Evolutionary conservation across 2,113 vertebrate genomes (phyloP).

Genomic region (Trematomus loennbergii): DNA sequence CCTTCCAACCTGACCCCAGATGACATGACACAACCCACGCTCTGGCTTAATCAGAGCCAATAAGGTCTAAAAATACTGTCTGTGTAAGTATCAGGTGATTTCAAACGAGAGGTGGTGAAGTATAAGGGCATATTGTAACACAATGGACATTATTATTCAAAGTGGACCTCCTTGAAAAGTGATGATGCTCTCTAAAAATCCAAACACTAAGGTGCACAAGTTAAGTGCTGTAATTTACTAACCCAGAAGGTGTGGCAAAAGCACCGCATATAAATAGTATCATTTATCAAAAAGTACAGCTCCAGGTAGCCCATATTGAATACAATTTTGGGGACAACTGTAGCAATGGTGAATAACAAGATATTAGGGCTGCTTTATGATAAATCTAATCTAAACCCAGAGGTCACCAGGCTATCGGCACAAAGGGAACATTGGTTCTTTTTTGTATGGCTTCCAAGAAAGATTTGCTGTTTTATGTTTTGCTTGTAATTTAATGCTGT

Average conservation of each 20-base stretch:
- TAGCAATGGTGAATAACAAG: constrained; percentile 47
- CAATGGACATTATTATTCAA: constrained; percentile 8
- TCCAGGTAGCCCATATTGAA: constrained; percentile 11
- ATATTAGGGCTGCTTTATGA: constrained; percentile 43
- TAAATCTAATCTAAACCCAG: constrained; percentile 56
- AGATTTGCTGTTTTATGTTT: not conserved
- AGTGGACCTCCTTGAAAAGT: constrained; percentile 23
- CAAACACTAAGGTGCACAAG: not conserved
- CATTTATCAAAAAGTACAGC: constrained; percentile 51
- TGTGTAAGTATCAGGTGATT: not conserved
- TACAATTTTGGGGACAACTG: constrained; percentile 33
- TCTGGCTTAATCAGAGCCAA: constrained; percentile 15
- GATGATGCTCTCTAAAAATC: constrained; percentile 4
- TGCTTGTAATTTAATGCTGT: constrained; percentile 13
- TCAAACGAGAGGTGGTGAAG: not conserved
- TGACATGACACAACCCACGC: constrained; percentile 20
- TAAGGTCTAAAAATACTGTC: constrained; percentile 16
- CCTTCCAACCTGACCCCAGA: constrained; percentile 50
- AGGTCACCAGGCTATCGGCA: constrained; percentile 42
- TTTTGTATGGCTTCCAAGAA: not conserved
- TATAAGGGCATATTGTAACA: not conserved
- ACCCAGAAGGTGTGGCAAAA: constrained; percentile 28
- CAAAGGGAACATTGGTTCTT: constrained; percentile 5
- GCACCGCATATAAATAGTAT: constrained; percentile 34
- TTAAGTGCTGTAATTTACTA: constrained; percentile 5